These are phyloP conservation scores for Salvelinus namaycush DNA, from an alignment of 2,113 vertebrate genomes.

Conservation along the genomic window DNA sequence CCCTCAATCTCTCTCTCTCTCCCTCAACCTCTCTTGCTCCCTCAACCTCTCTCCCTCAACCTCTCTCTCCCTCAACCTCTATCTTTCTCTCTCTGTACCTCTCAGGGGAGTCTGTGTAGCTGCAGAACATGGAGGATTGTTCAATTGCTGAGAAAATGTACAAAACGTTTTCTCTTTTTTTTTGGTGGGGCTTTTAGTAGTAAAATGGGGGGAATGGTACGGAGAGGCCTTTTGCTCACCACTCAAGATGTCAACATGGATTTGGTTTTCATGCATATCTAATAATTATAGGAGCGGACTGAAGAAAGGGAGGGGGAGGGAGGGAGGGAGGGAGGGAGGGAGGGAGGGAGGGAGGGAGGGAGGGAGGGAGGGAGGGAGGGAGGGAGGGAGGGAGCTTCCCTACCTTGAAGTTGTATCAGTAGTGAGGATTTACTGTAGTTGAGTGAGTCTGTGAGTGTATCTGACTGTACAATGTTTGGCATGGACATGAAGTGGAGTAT, in stretches of 20 bases:
- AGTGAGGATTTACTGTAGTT: slow-evolving; percentile 49
- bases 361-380: neutral
- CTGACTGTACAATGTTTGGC: too few species aligned
- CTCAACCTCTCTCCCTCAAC: too few species aligned
- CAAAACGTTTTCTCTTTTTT: slow-evolving; percentile 69
- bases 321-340: neutral
- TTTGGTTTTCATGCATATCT: slow-evolving; percentile 74
- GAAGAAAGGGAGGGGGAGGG: slow-evolving; percentile 24
- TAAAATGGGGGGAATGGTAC: slow-evolving; percentile 55
- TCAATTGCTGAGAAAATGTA: slow-evolving; percentile 77
- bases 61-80: too few species aligned
- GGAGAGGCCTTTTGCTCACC: slow-evolving; percentile 53
- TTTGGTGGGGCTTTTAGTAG: slow-evolving; percentile 50
- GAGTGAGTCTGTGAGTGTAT: slow-evolving; percentile 43
- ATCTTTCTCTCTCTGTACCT: slow-evolving; percentile 34
- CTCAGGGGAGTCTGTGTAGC: slow-evolving; percentile 67
- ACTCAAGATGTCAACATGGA: slow-evolving; percentile 72
- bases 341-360: neutral
- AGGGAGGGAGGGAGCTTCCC: too few species aligned
- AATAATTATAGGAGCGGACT: slow-evolving; percentile 67
- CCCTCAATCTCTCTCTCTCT: too few species aligned
- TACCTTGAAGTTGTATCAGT: slow-evolving; percentile 49
- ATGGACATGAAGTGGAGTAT: too few species aligned
- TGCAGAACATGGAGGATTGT: slow-evolving; percentile 64
- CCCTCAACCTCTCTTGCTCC: too few species aligned